Base-by-base conservation (phyloP, 2,888 invertebrate genomes). In the Limenitis camilla region DNA sequence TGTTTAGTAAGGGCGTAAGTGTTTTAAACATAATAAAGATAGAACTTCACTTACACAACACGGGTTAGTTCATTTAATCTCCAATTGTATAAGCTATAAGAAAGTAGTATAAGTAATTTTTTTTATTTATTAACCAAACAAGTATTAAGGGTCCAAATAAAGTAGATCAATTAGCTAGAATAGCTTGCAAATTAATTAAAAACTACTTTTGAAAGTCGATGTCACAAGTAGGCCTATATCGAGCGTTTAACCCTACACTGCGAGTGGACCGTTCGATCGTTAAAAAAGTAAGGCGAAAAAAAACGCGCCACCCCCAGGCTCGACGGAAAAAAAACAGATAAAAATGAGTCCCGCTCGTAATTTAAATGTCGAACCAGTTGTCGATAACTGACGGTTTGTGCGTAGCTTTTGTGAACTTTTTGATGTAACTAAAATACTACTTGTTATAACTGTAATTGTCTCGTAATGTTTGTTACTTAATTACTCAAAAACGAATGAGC, bases 301-400 rank as follows among this genome's bases (percentile, higher is more conserved):
- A 69, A 63, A 62, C 67, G 70, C 73, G 72, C 82, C 81, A 81
- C 84, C 84, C 85, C 85, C 81, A 80, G 83, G 81, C 81, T 69
- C 73, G 72, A 67, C 69, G 72, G 68, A 76, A 81, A 85, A 83
- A 80, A 81, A 79, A 72, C 74, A 74, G 76, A 81, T 76, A 82
- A 82, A 82, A 81, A 76, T 75, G 72, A 73, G 72, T 73, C 78
- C 68, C 74, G 74, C 72, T 76, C 85, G 84, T 85, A 85, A 85
- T 86, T 85, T 86, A 85, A 82, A 75, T 81, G 81, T 77, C 74
- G 76, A 75, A 74, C 76, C 80, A 80, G 81, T 74, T 74, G 81
- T 76, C 76, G 74, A 73, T 78, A 81, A 78, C 78, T 74, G 64
- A 76, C 75, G 68, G 61, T 65, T 58, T 61, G 56, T 64, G 61